Conservation (phyloP, 2,888 invertebrate genomes). For the Xylophagus ater region DNA sequence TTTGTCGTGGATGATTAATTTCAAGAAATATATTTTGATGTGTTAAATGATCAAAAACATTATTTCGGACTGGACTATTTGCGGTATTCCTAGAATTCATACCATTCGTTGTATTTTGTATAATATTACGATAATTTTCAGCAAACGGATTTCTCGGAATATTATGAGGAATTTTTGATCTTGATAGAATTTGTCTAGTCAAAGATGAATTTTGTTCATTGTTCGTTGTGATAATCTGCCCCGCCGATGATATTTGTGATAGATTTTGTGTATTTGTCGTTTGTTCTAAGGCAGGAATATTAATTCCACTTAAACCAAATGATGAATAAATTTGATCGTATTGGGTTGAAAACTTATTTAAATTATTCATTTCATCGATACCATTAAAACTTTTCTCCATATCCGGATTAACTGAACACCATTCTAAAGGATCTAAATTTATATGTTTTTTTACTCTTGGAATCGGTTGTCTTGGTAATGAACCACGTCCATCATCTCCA, state of each 20-base stretch:
- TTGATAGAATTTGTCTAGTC: constrained; percentile 24
- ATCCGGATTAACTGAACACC: constrained; percentile 35
- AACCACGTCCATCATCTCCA: constrained; percentile 40
- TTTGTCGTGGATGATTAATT: constrained; percentile 23
- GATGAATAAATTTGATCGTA: constrained; percentile 23
- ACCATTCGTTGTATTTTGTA: constrained; percentile 8
- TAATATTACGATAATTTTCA: constrained; percentile 16
- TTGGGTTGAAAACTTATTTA: constrained; percentile 21
- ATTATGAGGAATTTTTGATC: constrained; percentile 22
- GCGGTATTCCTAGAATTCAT: constrained; percentile 40
- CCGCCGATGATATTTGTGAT: constrained; percentile 25
- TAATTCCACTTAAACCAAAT: constrained; percentile 24
- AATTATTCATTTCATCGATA: constrained; percentile 23
- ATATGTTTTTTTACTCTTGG: constrained; percentile 58
- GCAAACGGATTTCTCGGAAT: constrained; percentile 19
- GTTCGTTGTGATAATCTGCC: too few relatives aligned
- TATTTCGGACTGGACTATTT: constrained; percentile 35
- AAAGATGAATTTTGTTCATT: constrained; percentile 28
- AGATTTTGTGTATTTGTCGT: constrained; percentile 21
- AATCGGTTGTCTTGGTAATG: constrained; percentile 50
- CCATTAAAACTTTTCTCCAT: constrained; percentile 37
- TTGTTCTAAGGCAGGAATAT: constrained; percentile 23
- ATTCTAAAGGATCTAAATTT: constrained; percentile 42
- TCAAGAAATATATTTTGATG: constrained; percentile 23
- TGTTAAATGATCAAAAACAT: constrained; percentile 26